A percentile compares a stretch with the other conserved stretches of the same genome.
Conservation (phyloP, 2,888 invertebrate species). For the Neria commutata region DNA sequence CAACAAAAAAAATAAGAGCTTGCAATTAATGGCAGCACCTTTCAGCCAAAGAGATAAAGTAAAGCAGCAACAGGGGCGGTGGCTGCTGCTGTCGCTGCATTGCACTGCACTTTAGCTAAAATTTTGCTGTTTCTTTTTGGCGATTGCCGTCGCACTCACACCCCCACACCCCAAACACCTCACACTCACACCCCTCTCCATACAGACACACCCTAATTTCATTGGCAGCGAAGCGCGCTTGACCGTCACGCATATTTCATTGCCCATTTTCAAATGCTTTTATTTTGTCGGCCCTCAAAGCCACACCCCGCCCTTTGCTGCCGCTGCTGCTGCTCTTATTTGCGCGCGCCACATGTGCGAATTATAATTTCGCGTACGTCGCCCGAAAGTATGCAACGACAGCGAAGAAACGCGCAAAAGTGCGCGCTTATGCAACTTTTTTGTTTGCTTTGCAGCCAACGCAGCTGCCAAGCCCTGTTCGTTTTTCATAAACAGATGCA, state of each 20-base stretch:
- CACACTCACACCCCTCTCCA: neutral
- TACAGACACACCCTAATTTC: neutral
- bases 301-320: conserved; percentile 14
- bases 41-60: neutral
- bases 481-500: too few species aligned
- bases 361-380: conserved; percentile 51
- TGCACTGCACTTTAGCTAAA: conserved; percentile 1
- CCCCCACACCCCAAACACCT: too few species aligned
- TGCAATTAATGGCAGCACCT: conserved; percentile 4
- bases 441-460: conserved; percentile 33
- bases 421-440: conserved; percentile 33
- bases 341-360: conserved; percentile 49
- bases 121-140: conserved; percentile 50
- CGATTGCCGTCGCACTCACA: conserved; percentile 44
- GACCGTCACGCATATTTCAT: neutral
- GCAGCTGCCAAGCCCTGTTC: neutral
- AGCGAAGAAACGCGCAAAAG: conserved; percentile 20
- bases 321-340: conserved; percentile 8
- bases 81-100: neutral
- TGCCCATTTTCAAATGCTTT: conserved; percentile 2
- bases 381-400: conserved; percentile 44
- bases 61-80: neutral
- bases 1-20: neutral
- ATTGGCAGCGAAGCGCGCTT: neutral
- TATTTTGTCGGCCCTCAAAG: neutral